Base-by-base conservation (phyloP, 2,888 invertebrate species). In the Chrysina gloriosa region DNA sequence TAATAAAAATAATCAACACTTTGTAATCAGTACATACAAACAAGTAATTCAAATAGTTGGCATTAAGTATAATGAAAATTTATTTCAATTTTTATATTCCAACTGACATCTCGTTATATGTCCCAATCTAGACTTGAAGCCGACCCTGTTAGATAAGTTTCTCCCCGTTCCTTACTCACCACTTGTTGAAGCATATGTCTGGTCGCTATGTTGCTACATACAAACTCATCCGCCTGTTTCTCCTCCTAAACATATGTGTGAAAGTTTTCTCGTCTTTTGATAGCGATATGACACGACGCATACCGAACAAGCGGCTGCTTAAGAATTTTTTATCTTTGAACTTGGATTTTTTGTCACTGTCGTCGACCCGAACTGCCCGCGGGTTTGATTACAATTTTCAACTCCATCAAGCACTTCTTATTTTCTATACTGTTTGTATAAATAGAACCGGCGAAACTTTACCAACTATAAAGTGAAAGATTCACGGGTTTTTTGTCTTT, bases 161-260 rank as follows among this genome's bases (percentile, higher is more conserved):
- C 58, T 61, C 58, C 58, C 58, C 58, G 29, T 61, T 61, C 45
- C 42, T 61, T 61, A 61, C 45, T 58, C 66, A 58, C 66, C 58
- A 66, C 66, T 66, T 66, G 66, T 66, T 66, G 56, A 66, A 66
- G 56, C 66, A 66, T 47, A 47, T 66, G 66, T 58, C 58, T 61
- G 42, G 58, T 61, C 42, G 23, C 27, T 9, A 45, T 56, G 56
- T 36, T 36, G 56, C 23, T 48, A 11, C 31, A 14, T 61, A 42
- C 23, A 39, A 58, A 42, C 27, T 61, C 58, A 58, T 58, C 58
- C 58, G 58, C 58, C 58, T 42, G 58, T 45, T 61, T 16, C 58
- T 42, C 42, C 58, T 61, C 9, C 42, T 29, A 61, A 42, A 61
- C 58, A 61, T 61, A 61, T 61, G 58, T 61, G 58, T 61, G 58